Evolutionary conservation across 2,797 vertebrate genomes (phyloP).

Genomic region (Bufotes viridis): DNA sequence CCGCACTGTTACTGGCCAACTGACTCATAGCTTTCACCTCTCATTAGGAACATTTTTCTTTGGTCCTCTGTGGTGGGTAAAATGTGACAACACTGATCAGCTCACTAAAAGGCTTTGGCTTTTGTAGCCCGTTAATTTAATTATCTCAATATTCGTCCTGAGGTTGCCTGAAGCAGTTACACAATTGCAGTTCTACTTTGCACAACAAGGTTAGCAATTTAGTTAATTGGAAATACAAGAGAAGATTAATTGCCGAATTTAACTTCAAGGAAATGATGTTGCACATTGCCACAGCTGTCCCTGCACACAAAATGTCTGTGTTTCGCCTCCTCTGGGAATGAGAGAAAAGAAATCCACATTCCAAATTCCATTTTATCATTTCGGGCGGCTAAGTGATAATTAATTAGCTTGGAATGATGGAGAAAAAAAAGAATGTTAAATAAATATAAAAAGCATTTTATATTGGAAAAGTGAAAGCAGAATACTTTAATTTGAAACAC

Average conservation of each 20-base stretch:
- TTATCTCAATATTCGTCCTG: slow-evolving; percentile 69
- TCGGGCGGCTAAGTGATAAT: slow-evolving; percentile 14
- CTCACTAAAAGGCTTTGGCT: slow-evolving; percentile 66
- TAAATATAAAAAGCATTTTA: background rate
- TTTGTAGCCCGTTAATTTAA: slow-evolving; percentile 74
- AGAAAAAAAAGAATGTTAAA: background rate
- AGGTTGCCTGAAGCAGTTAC: slow-evolving; percentile 71
- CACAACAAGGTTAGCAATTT: slow-evolving; percentile 76
- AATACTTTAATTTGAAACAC: background rate
- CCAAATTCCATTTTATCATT: slow-evolving; percentile 60
- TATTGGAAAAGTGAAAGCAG: background rate
- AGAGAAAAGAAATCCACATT: slow-evolving; percentile 49
- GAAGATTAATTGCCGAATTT: slow-evolving; percentile 76
- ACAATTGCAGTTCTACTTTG: slow-evolving; percentile 74
- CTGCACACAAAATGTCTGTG: slow-evolving; percentile 60
- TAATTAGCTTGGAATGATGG: slow-evolving; percentile 26
- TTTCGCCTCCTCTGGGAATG: slow-evolving; percentile 58
- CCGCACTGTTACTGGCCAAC: background rate
- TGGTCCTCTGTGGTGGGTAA: background rate
- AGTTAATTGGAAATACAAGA: slow-evolving; percentile 76
- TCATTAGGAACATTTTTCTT: slow-evolving; percentile 11
- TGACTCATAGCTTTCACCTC: background rate
- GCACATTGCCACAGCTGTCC: slow-evolving; percentile 56
- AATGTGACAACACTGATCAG: slow-evolving; percentile 56
- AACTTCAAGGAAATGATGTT: slow-evolving; percentile 68